Conservation (phyloP, 2,888 invertebrate species). For the Eristalis arbustorum region DNA sequence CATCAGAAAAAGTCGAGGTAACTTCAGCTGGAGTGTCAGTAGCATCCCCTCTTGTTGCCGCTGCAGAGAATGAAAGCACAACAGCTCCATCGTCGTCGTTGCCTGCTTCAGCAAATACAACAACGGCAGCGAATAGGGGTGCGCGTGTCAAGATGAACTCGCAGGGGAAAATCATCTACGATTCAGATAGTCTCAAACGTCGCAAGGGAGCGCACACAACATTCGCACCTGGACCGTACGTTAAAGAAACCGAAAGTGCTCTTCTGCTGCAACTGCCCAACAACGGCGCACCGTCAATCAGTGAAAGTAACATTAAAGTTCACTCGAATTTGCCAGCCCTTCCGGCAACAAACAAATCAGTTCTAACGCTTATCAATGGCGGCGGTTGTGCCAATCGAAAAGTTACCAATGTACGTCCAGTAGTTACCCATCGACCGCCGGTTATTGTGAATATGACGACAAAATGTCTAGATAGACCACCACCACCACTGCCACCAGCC, state of each 20-base stretch:
- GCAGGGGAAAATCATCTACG: conserved; percentile 93
- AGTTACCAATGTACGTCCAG: conserved; percentile 78
- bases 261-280: conserved; percentile 67
- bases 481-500: conserved; percentile 52
- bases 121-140: conserved; percentile 72
- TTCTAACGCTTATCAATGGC: conserved; percentile 72
- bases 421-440: conserved; percentile 74
- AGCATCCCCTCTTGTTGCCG: conserved; percentile 56
- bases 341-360: conserved; percentile 55
- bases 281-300: conserved; percentile 48
- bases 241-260: conserved; percentile 84
- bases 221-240: conserved; percentile 93
- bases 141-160: conserved; percentile 90
- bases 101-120: conserved; percentile 43
- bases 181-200: conserved; percentile 90
- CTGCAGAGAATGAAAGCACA: conserved; percentile 58
- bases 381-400: conserved; percentile 75
- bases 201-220: conserved; percentile 90
- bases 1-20: conserved; percentile 69
- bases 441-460: conserved; percentile 69
- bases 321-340: conserved; percentile 72
- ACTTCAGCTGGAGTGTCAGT: conserved; percentile 60
- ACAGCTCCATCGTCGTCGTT: conserved; percentile 71
- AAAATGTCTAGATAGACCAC: conserved; percentile 65
- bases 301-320: conserved; percentile 71